A percentile compares a stretch with the other conserved stretches of the same genome.
Evolutionary conservation across 2,888 invertebrate genomes (phyloP).

Genomic region (Macrostomum cliftonense): DNA sequence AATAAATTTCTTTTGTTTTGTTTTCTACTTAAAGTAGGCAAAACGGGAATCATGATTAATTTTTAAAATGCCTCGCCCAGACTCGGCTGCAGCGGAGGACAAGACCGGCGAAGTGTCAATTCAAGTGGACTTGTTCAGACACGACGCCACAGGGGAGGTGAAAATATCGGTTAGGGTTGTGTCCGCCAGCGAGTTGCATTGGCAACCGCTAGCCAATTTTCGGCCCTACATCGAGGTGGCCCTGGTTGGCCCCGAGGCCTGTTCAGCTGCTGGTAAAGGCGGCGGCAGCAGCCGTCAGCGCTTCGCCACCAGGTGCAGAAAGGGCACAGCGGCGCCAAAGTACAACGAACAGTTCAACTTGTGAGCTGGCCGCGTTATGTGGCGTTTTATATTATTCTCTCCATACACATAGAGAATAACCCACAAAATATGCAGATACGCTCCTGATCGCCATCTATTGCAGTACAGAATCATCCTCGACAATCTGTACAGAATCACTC

Average conservation of each 20-base stretch:
- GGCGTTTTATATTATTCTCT: too few relatives aligned
- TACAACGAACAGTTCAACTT: constrained; percentile 98
- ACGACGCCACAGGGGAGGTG: constrained; percentile 95
- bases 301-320: constrained; percentile 90
- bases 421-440: too few relatives aligned
- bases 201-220: constrained; percentile 85
- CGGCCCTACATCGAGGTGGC: constrained; percentile 95
- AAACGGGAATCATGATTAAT: too few relatives aligned
- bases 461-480: too few relatives aligned
- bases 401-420: too few relatives aligned
- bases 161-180: constrained; percentile 99
- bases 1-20: too few relatives aligned
- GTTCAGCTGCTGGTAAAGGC: too few relatives aligned
- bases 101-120: constrained; percentile 56
- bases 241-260: constrained; percentile 88
- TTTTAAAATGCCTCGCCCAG: too few relatives aligned
- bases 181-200: constrained; percentile 90
- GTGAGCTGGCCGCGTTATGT: constrained; percentile 52
- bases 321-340: constrained; percentile 95
- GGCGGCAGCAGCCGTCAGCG: constrained; percentile 88
- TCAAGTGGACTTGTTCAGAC: constrained; percentile 91
- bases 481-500: too few relatives aligned
- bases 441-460: too few relatives aligned
- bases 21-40: too few relatives aligned
- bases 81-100: constrained; percentile 39